Evolutionary conservation across 2,113 vertebrate species (phyloP).

Genomic region (Tragelaphus buxtoni): DNA sequence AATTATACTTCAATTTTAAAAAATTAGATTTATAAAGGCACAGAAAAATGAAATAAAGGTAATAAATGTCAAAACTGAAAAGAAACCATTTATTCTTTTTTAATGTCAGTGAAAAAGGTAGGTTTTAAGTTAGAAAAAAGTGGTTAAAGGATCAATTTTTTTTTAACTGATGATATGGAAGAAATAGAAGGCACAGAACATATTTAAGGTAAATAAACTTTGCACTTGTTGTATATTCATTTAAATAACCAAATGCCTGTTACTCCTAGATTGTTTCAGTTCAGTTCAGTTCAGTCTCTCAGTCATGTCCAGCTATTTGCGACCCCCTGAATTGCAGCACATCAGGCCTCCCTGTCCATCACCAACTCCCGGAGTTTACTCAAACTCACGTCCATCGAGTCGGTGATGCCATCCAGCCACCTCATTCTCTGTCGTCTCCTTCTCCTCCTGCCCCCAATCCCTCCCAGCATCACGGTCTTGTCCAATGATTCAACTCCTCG

Average conservation of each 20-base stretch:
- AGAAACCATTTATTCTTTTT: background rate
- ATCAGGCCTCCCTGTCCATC: too few relatives aligned
- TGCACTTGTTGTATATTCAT: background rate
- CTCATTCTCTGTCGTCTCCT: too few relatives aligned
- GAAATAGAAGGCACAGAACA: background rate
- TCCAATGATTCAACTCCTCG: too few relatives aligned
- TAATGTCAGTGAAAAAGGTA: background rate
- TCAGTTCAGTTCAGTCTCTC: too few relatives aligned
- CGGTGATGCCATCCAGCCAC: too few relatives aligned
- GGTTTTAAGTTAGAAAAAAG: background rate
- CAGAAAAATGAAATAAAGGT: background rate
- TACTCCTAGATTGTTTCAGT: background rate
- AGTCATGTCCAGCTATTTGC: accelerated
- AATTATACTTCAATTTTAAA: background rate
- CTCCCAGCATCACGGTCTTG: too few relatives aligned
- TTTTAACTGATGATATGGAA: background rate
- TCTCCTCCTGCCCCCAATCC: too few relatives aligned
- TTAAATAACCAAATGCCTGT: background rate
- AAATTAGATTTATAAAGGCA: background rate
- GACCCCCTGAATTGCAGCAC: too few relatives aligned
- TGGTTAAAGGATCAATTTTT: background rate
- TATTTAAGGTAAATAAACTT: background rate
- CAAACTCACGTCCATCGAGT: too few relatives aligned
- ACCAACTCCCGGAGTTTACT: too few relatives aligned
- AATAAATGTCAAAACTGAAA: background rate